Conservation (phyloP, 2,888 invertebrate species). For the Tetanocera ferruginea region DNA sequence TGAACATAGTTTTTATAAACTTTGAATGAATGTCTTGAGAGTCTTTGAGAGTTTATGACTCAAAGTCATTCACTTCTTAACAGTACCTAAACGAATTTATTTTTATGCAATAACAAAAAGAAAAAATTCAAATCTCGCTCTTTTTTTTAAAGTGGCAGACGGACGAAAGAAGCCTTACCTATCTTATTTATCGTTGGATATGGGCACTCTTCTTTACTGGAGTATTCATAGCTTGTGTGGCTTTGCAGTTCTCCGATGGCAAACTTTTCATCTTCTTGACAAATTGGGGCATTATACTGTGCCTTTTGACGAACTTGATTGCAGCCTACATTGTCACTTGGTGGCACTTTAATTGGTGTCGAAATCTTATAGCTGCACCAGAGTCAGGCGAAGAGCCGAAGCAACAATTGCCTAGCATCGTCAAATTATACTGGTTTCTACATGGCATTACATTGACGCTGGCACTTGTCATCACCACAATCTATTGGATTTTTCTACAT, state of each 20-base stretch:
- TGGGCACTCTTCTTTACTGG: constrained; percentile 62
- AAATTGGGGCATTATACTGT: constrained; percentile 67
- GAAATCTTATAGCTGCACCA: constrained; percentile 55
- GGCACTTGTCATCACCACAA: constrained; percentile 80
- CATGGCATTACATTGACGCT: constrained; percentile 76
- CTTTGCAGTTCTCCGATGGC: constrained; percentile 58
- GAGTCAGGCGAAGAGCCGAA: constrained; percentile 50
- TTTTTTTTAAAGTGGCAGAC: constrained; percentile 64
- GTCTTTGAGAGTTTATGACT: no score
- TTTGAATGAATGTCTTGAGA: no score
- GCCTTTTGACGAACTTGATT: constrained; percentile 61
- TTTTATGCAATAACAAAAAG: no score
- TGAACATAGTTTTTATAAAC: no score
- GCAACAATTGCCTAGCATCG: constrained; percentile 54
- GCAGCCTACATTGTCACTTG: constrained; percentile 64
- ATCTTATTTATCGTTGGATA: constrained; percentile 65
- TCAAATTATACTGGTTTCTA: constrained; percentile 78
- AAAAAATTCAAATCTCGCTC: background rate
- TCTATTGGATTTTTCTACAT: constrained; percentile 77
- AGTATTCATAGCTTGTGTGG: constrained; percentile 58
- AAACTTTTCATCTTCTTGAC: constrained; percentile 69
- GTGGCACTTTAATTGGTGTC: constrained; percentile 58
- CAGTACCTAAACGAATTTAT: no score
- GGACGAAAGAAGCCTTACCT: constrained; percentile 59
- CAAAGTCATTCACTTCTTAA: no score